Base-by-base conservation (phyloP, 1,140 invertebrate species). In the Drosophila jambulina region DNA sequence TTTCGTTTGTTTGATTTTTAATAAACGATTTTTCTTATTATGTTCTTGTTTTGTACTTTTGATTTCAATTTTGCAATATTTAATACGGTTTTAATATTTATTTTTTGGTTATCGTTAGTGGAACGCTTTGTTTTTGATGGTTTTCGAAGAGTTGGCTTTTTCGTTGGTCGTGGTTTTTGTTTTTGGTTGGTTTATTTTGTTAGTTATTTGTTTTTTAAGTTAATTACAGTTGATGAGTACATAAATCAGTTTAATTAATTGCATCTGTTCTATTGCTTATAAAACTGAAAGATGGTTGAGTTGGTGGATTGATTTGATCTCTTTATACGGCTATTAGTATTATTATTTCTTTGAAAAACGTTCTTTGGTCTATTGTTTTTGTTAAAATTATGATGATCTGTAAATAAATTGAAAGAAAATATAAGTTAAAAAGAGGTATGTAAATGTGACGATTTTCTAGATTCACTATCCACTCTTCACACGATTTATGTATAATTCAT, bases 361-460 rank as follows among this genome's bases (percentile, higher is more conserved):
- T 76, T 72, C 69, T 77, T 71, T 80, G 91, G 91, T 92, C 91
- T 92, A 92, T 92, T 92, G 91, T 82, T 78, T 90, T 78, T 83
- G 34, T 51, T 85, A 49, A 92, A 91, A 92, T 92, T 82, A 92
- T 92, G 91, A 92, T 92, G 91, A 92, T 77, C 91, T 92, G 91
- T 48, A 87, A 91, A 42, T 43, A 75, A 69, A 79, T 58, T 23
- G 40, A 59, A 40, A 53, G 75, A 46, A 71, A 64, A 57, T 48
- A 56, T n/a, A 38, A n/a, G 21, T 38, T 38, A 12, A 27, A 27
- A n/a, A 10, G 2, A 6, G 17, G 38, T 38, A 21, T 23, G 5
- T 17, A 17, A 27, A 4, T 51, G 4, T 6, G 25, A 29, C 25
- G 15, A 19, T 40, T 54, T 43, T 42, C 9, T 0, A 23, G 8